Evolutionary conservation across 1,140 invertebrate genomes (phyloP).

Genomic region (Brachionus angularis): DNA sequence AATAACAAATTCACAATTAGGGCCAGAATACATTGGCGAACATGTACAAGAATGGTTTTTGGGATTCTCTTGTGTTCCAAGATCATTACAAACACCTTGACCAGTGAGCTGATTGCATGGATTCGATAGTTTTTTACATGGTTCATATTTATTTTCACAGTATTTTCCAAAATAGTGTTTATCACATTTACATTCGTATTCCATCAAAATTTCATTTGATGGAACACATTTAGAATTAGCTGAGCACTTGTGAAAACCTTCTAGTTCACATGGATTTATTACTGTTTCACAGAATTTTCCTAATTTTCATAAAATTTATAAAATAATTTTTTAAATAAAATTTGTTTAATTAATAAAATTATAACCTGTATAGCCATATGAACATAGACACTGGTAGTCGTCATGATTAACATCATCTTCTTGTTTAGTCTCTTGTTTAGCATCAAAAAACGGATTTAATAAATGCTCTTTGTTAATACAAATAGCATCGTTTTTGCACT

Average conservation of each 20-base stretch:
- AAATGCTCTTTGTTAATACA: conserved; percentile 38
- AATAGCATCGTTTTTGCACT: conserved; percentile 27
- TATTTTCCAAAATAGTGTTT: conserved; percentile 63
- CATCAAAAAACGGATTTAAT: too few species aligned
- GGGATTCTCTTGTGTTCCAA: background rate
- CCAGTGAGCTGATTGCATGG: conserved; percentile 27
- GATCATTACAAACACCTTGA: conserved; percentile 16
- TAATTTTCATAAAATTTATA: too few species aligned
- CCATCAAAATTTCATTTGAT: conserved; percentile 48
- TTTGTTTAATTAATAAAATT: background rate
- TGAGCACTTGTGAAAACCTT: background rate
- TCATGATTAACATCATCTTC: too few species aligned
- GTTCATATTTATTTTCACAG: conserved; percentile 65
- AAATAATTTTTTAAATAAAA: background rate
- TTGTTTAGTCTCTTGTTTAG: too few species aligned
- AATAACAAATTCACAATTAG: conserved; percentile 21
- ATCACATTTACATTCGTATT: conserved; percentile 32
- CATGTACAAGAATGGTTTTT: conserved; percentile 14
- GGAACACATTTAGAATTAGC: conserved; percentile 14
- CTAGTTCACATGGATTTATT: conserved; percentile 12
- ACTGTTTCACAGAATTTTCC: conserved; percentile 36
- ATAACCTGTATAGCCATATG: conserved; percentile 28
- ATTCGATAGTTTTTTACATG: conserved; percentile 3
- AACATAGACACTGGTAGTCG: conserved; percentile 27
- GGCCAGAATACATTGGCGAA: conserved; percentile 32